A percentile compares a stretch with the other conserved stretches of the same genome.
phyloP scores from a whole-genome alignment of 30 jellyfish, hydroid and myxozoan genomes.

The Aurelia sp. region DNA sequence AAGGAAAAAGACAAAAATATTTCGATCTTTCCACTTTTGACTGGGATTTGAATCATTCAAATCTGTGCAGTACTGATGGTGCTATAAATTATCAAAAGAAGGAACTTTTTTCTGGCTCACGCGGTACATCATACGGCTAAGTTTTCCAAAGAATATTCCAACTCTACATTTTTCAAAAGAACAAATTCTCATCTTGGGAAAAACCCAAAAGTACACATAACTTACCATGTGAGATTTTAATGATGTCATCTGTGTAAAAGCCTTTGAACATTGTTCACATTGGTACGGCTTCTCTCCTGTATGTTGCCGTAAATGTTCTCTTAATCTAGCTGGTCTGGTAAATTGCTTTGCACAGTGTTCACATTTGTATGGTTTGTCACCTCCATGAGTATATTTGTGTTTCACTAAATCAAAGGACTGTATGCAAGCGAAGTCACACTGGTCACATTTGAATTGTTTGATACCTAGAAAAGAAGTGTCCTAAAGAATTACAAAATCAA shows the following conservation, averaged over 20 bases:
- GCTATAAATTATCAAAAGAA: no score
- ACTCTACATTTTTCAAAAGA: no score
- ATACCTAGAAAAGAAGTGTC: conserved; percentile 55
- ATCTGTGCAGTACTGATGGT: no score
- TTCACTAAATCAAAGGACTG: conserved; percentile 97
- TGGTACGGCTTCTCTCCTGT: conserved; percentile 95
- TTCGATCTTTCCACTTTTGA: no score
- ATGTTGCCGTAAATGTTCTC: conserved; percentile 94
- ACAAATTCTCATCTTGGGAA: not conserved
- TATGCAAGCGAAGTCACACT: conserved; percentile 95
- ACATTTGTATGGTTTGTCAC: conserved; percentile 96
- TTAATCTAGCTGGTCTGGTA: conserved; percentile 94
- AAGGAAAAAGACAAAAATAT: no score
- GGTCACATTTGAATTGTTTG: conserved; percentile 96
- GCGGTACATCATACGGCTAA: no score
- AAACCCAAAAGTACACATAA: not conserved
- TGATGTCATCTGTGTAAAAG: conserved; percentile 87
- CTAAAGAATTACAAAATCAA: no score
- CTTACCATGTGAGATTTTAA: conserved; percentile 90
- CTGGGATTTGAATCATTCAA: no score
- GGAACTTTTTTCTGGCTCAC: no score
- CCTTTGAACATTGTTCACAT: conserved; percentile 91
- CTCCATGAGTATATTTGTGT: conserved; percentile 96
- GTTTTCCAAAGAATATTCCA: no score
- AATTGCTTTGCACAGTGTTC: conserved; percentile 87